Evolutionary conservation across 1,140 invertebrate genomes (phyloP).

Genomic region (Diprion similis): DNA sequence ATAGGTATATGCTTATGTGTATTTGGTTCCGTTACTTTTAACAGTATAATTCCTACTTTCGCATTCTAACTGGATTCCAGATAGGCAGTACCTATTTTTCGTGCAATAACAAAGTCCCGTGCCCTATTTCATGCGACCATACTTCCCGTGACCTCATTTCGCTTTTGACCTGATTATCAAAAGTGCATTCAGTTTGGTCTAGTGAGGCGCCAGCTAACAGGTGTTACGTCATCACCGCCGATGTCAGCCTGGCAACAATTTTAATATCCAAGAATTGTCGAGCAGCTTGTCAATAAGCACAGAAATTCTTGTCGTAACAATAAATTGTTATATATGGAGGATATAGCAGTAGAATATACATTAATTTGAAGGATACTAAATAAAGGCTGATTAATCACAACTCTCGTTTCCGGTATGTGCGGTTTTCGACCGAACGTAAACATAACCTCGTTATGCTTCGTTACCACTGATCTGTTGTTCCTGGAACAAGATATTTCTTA

Average conservation of each 20-base stretch:
- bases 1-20: neutral
- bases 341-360: no score
- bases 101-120: neutral
- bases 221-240: conserved; percentile 39
- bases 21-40: neutral
- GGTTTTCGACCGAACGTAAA: neutral
- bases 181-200: conserved; percentile 34
- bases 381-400: neutral
- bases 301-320: neutral
- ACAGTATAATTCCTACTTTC: neutral
- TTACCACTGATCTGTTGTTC: neutral
- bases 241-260: conserved; percentile 31
- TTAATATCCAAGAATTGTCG: neutral
- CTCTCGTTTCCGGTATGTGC: neutral
- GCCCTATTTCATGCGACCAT: conserved; percentile 32
- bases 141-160: conserved; percentile 49
- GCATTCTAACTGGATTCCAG: neutral
- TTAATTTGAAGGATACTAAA: no score
- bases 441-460: no score
- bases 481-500: no score
- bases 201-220: conserved; percentile 40
- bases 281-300: neutral
- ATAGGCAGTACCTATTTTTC: neutral
- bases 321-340: no score
- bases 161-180: conserved; percentile 47